Evolutionary conservation across 1,140 invertebrate genomes (phyloP).

Genomic region (Sitophilus oryzae): DNA sequence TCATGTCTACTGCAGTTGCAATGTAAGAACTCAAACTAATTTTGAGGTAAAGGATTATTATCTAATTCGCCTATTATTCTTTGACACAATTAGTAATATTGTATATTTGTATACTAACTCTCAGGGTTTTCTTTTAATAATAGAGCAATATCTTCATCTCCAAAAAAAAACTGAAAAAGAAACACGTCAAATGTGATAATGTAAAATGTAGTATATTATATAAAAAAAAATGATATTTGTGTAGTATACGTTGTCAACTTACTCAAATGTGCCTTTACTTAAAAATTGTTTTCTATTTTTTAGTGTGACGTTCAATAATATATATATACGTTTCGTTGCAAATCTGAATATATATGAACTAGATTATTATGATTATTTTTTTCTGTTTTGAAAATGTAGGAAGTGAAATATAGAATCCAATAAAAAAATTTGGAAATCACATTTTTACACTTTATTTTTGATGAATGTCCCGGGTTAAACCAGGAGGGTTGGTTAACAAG

Average conservation of each 20-base stretch:
- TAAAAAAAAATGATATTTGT: slow-evolving; percentile 25
- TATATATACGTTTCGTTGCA: slow-evolving; percentile 26
- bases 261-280: slow-evolving; percentile 38
- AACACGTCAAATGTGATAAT: slow-evolving; percentile 29
- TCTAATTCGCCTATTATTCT: neutral
- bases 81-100: neutral
- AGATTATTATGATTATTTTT: slow-evolving; percentile 23
- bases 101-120: slow-evolving; percentile 40
- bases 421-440: slow-evolving; percentile 10
- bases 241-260: slow-evolving; percentile 34
- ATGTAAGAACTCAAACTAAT: neutral
- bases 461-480: slow-evolving; percentile 4
- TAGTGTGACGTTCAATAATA: slow-evolving; percentile 19
- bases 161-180: slow-evolving; percentile 13
- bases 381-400: slow-evolving; percentile 21
- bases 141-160: slow-evolving; percentile 13
- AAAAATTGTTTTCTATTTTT: slow-evolving; percentile 6
- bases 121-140: slow-evolving; percentile 34
- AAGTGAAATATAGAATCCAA: slow-evolving; percentile 4
- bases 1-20: neutral
- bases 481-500: slow-evolving; percentile 28
- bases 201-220: slow-evolving; percentile 28
- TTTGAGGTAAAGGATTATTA: too few species aligned
- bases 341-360: slow-evolving; percentile 19
- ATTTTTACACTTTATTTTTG: neutral